phyloP scores from a whole-genome alignment of 2,113 vertebrate genomes.

The Peromyscus californicus region DNA sequence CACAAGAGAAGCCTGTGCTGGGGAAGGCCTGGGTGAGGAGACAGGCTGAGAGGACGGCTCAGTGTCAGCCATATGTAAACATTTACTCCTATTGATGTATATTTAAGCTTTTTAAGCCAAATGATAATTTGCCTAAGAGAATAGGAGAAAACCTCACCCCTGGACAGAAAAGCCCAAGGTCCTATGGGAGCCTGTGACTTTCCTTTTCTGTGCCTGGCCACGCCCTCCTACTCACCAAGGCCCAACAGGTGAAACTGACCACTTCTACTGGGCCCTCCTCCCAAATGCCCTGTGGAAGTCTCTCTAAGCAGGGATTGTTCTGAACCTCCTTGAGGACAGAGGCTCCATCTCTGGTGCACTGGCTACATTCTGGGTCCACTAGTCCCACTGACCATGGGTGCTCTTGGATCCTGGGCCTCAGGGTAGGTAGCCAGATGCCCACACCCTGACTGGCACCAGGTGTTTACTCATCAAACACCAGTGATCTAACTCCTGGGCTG shows the following conservation, averaged over 20 bases:
- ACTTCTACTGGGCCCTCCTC: neutral
- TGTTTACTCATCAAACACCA: conserved; percentile 31
- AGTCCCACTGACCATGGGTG: neutral
- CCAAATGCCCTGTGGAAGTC: neutral
- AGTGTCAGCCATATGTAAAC: too few relatives aligned
- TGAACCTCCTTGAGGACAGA: neutral
- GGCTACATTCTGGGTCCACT: neutral
- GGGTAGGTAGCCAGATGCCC: neutral
- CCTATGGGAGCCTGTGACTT: neutral
- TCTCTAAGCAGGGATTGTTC: neutral
- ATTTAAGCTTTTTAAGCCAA: neutral
- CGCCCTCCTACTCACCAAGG: neutral
- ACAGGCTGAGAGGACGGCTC: neutral
- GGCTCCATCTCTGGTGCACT: neutral
- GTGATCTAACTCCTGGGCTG: neutral
- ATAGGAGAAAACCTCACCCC: neutral
- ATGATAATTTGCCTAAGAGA: neutral
- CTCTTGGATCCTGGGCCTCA: neutral
- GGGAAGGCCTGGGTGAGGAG: neutral
- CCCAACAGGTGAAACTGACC: neutral
- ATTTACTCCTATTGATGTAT: neutral
- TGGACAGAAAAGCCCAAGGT: neutral
- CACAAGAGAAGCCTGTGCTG: neutral
- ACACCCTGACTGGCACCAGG: conserved; percentile 30
- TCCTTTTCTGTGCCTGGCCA: neutral